phyloP scores from a whole-genome alignment of 2,888 invertebrate species.

The Drosophila prolongata region DNA sequence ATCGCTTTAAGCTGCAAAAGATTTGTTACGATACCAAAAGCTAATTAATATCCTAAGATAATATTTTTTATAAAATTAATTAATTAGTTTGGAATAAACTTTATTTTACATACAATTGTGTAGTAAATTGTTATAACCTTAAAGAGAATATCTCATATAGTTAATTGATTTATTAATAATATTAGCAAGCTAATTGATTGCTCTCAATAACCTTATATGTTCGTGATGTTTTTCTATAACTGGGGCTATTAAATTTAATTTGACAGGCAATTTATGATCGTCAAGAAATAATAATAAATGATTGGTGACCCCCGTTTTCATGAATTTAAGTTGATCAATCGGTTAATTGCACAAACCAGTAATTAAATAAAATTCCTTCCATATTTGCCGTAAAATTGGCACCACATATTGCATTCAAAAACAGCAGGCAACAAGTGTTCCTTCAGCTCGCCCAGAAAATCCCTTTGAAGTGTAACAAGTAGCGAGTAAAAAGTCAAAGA shows the following conservation, averaged over 20 bases:
- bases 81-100: no score
- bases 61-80: no score
- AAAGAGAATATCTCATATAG: neutral
- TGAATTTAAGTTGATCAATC: neutral
- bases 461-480: conserved; percentile 75
- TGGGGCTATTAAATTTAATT: conserved; percentile 2
- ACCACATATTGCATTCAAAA: conserved; percentile 20
- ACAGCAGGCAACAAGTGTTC: conserved; percentile 74
- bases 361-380: neutral
- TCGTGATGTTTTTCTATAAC: neutral
- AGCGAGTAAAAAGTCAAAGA: conserved; percentile 65
- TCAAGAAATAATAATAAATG: neutral
- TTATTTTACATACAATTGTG: no score
- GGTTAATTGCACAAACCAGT: neutral
- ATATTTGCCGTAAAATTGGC: neutral
- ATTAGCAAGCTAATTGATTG: neutral
- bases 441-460: conserved; percentile 29
- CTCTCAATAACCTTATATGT: neutral
- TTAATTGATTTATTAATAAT: neutral
- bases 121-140: no score
- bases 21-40: no score
- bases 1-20: no score
- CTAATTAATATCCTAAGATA: no score
- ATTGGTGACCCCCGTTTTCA: neutral
- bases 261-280: conserved; percentile 12